Evolutionary conservation across 2,113 vertebrate species (phyloP).

Genomic region (Colaptes auratus): DNA sequence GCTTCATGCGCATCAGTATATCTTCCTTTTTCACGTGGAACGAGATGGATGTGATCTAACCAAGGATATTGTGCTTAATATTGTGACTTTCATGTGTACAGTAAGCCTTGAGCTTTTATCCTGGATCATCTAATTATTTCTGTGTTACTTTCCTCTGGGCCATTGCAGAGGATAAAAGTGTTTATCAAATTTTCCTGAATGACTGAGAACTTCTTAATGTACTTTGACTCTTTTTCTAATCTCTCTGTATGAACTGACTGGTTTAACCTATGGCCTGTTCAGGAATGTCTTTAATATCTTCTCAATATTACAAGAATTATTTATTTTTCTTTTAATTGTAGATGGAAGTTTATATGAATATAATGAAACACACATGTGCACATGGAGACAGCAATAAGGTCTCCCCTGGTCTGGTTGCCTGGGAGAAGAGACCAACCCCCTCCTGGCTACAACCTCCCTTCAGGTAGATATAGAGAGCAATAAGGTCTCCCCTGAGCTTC

Average conservation of each 20-base stretch:
- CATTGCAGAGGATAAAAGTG: background rate
- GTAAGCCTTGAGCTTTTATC: background rate
- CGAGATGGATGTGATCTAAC: background rate
- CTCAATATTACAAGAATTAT: background rate
- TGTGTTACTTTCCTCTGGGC: background rate
- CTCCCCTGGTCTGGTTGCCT: too few species aligned
- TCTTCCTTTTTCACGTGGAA: background rate
- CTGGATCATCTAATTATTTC: background rate
- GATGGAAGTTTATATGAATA: background rate
- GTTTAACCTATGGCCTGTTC: background rate
- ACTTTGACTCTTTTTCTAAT: background rate
- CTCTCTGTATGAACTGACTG: background rate
- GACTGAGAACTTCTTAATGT: background rate
- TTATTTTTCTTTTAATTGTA: background rate
- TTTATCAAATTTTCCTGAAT: background rate
- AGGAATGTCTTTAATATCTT: background rate
- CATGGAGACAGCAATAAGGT: too few species aligned
- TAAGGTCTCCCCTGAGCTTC: too few species aligned
- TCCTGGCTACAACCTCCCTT: too few species aligned
- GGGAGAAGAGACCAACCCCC: too few species aligned
- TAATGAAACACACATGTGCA: background rate
- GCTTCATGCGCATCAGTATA: background rate
- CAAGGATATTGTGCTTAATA: background rate
- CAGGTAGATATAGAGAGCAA: too few species aligned
- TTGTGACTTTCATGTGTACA: background rate